Evolutionary conservation across 2,888 invertebrate species (phyloP).

Genomic region (Rhyacophila evoluta): DNA sequence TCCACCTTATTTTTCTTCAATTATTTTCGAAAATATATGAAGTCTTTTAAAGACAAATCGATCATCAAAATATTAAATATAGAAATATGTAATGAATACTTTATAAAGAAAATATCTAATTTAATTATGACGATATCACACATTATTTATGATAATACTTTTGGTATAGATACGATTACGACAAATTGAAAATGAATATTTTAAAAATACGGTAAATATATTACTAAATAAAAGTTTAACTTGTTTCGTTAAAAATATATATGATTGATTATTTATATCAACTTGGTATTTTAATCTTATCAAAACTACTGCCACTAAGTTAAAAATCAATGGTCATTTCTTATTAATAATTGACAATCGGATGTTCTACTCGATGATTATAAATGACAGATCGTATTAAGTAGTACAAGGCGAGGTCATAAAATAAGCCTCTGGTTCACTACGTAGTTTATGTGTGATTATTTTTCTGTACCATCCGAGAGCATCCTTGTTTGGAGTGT

Average conservation of each 20-base stretch:
- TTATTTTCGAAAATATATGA: too few relatives aligned
- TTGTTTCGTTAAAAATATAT: neutral
- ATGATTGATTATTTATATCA: neutral
- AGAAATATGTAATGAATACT: too few relatives aligned
- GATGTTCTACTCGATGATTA: neutral
- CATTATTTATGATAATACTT: too few relatives aligned
- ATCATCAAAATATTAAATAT: too few relatives aligned
- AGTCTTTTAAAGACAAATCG: too few relatives aligned
- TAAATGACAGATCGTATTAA: neutral
- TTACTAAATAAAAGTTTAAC: too few relatives aligned
- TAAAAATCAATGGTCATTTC: neutral
- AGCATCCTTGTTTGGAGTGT: constrained; percentile 23
- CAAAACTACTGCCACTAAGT: neutral
- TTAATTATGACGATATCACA: too few relatives aligned
- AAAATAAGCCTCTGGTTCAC: neutral
- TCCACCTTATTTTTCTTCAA: too few relatives aligned
- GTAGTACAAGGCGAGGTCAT: neutral
- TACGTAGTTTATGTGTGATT: neutral
- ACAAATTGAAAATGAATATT: too few relatives aligned
- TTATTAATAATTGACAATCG: neutral
- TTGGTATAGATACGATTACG: too few relatives aligned
- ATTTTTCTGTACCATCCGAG: constrained; percentile 29
- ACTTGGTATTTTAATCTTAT: neutral
- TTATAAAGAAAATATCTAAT: too few relatives aligned
- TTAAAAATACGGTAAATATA: too few relatives aligned